Evolutionary conservation across 2,797 vertebrate genomes (phyloP).

Genomic region (Pangasius mekongensis): DNA sequence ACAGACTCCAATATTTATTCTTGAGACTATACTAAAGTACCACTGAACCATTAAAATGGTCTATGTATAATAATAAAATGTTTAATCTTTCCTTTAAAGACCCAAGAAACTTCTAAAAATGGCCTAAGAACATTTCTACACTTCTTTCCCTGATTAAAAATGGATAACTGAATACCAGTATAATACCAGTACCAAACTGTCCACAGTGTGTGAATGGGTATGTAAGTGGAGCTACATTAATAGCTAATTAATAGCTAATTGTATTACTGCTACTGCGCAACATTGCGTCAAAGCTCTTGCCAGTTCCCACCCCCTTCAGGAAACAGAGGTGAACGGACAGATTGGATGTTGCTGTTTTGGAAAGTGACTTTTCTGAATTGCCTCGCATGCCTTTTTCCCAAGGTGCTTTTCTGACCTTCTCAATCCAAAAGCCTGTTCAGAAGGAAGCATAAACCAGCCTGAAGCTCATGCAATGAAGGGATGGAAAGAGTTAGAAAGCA

Average conservation of each 20-base stretch:
- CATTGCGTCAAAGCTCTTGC: neutral
- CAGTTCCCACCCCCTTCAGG: neutral
- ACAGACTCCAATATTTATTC: neutral
- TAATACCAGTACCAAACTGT: too few species aligned
- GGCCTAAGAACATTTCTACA: neutral
- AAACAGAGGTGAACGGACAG: neutral
- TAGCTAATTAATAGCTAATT: neutral
- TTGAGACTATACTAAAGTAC: neutral
- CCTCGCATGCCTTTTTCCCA: slow-evolving; percentile 18
- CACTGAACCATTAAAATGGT: neutral
- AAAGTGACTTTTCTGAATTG: neutral
- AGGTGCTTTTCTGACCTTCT: neutral
- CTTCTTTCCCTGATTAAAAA: neutral
- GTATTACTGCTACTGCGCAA: neutral
- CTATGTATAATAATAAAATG: neutral
- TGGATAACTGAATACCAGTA: too few species aligned
- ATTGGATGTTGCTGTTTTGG: neutral
- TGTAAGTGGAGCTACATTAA: neutral
- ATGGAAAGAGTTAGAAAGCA: slow-evolving; percentile 11
- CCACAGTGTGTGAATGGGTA: too few species aligned
- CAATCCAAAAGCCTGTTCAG: neutral
- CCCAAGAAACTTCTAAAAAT: neutral
- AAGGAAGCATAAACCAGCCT: neutral
- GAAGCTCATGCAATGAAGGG: slow-evolving; percentile 14
- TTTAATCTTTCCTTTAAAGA: neutral